These are phyloP conservation scores for Lampris megalopsis DNA, from an alignment of 2,113 vertebrate species.

Conservation along the genomic window DNA sequence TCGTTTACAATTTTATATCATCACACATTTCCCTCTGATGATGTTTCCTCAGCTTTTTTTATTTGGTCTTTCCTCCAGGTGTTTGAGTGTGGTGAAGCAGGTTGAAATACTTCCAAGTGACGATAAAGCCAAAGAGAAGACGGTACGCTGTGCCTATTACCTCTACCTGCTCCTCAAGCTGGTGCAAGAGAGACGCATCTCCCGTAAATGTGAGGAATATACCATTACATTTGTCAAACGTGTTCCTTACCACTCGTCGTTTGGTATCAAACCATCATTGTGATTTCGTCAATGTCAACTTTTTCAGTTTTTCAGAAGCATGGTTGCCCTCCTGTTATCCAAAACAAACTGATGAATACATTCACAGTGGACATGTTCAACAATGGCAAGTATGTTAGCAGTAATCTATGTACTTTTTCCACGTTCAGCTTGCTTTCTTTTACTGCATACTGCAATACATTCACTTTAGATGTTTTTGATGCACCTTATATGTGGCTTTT, in stretches of 20 bases:
- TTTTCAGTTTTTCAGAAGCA: constrained; percentile 72
- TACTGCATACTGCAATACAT: too few species aligned
- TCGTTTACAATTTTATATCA: not conserved
- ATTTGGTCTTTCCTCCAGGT: constrained; percentile 49
- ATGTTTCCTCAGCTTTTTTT: not conserved
- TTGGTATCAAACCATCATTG: not conserved
- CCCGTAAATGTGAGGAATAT: constrained; percentile 86
- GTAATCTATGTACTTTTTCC: too few species aligned
- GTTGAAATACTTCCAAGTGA: constrained; percentile 82
- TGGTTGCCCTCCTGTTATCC: constrained; percentile 76
- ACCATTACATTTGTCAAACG: not conserved
- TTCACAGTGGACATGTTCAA: constrained; percentile 79
- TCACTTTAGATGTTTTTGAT: too few species aligned
- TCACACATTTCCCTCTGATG: not conserved
- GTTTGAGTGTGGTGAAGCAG: constrained; percentile 82
- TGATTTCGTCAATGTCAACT: constrained; percentile 1
- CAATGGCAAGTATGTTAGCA: constrained; percentile 68
- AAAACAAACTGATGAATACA: constrained; percentile 69
- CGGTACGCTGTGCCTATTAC: constrained; percentile 87
- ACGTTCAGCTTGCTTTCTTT: too few species aligned
- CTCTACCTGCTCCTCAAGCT: constrained; percentile 87
- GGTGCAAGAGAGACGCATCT: constrained; percentile 78
- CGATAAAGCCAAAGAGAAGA: constrained; percentile 78
- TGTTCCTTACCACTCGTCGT: not conserved
- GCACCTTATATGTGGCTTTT: too few species aligned